Evolutionary conservation across 1,140 invertebrate species (phyloP), one percentile per base, ranked within the genome.

Genomic region (Heliothis subflexa): DNA sequence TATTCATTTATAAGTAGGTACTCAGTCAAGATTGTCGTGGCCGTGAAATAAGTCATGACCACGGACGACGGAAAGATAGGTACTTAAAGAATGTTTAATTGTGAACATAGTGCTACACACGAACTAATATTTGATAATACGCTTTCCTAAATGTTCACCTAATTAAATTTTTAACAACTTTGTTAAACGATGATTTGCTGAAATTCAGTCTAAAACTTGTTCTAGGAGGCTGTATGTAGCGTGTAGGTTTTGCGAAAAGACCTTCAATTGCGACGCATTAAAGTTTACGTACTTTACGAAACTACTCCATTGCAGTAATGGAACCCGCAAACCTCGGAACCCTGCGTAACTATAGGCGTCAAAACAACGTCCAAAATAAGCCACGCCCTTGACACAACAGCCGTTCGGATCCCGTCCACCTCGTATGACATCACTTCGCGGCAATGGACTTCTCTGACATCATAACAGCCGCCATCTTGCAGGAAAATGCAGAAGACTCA

Each of bases 331-430:
- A 11, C 14, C 14, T 5, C 62, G 12, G 33, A 5, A 11, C 16
- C 10, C 16, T 66, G 21, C 33, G 18, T 47, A 47, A 18, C 28
- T 12, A n/a, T 21, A 66, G 45, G 16, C 16, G 62, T 47, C 40
- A 47, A 66, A 66, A 66, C 62, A 66, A 18, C 9, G 40, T 47
- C 13, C 9, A 50, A 70, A 70, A 28, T 50, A 70, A 70, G 66
- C 21, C 66, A 49, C 66, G 66, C 66, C 66, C 66, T 70, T 70
- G 66, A 70, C 66, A 50, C 66, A 70, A 47, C 66, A 70, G 66
- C 47, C 45, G 66, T 28, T 10, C 47, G 28, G 50, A 52, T 70
- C 66, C 50, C 66, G 66, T 70, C 62, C 18, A 49, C 18, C 12
- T 59, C 66, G 66, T 70, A 68, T 68, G 64, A 68, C 64, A 68